Base-by-base conservation (phyloP, 2,797 vertebrate genomes). In the Pangasius krempfi region DNA sequence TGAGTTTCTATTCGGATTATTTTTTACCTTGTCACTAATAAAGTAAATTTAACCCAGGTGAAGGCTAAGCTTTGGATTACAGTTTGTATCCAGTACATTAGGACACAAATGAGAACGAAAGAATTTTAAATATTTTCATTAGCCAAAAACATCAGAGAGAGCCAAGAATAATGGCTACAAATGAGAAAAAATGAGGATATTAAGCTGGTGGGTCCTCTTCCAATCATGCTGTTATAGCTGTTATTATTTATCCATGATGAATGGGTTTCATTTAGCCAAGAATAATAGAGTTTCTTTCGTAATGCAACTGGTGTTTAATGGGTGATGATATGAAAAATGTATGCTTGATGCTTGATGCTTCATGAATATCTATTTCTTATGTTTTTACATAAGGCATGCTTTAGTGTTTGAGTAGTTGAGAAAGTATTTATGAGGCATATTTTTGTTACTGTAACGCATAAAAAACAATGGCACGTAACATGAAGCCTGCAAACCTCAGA, bases 231-330 rank as follows among this genome's bases (percentile, higher is more conserved):
- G 81, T n/a, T 60, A 40, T 40, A 60, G 60, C 54, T 82, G 20
- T n/a, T 64, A 44, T 47, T 64, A 64, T 58, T 83, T 83, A 87
- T 88, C 33, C 50, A 20, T 85, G 47, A 85, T 86, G 81, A 70
- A 83, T 86, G 91, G 84, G 84, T 10, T 85, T 37, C 56, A 79
- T 84, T 88, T 89, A 88, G 92, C 75, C 88, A 89, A 52, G 89
- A 88, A 88, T 89, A 92, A 90, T 90, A 90, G 86, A 91, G 89
- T 44, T n/a, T 64, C 6, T 27, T 1, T n/a, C 13, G 88, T 87
- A 90, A 91, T 89, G 89, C 92, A 90, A 92, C 89, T 92, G 89
- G 87, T 87, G 85, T 76, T 90, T 94, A 93, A 94, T 93, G 93
- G 92, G 94, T 94, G 90, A 89, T 91, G 88, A 92, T 92, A 92